Evolutionary conservation across 2,888 invertebrate genomes (phyloP).

Genomic region (Apocheima hispidaria): DNA sequence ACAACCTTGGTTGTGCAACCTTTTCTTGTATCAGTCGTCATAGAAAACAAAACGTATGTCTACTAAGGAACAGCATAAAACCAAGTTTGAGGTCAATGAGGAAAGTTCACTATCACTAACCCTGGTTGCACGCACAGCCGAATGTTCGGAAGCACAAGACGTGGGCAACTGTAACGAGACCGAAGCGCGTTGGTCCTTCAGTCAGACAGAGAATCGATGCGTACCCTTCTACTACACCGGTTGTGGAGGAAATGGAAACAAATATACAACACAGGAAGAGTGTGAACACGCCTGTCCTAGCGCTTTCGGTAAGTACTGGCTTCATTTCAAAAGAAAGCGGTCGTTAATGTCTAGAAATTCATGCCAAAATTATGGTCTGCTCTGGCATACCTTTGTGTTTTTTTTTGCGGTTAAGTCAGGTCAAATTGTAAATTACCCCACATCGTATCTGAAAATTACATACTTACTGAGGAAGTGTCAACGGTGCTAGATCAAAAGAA

Average conservation of each 20-base stretch:
- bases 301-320: conserved; percentile 90
- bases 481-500: too few species aligned
- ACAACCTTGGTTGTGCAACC: background rate
- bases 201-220: conserved; percentile 93
- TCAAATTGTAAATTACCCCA: too few species aligned
- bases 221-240: conserved; percentile 97
- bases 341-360: background rate
- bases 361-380: background rate
- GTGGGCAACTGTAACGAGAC: conserved; percentile 92
- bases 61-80: background rate
- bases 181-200: conserved; percentile 94
- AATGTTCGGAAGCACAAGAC: conserved; percentile 91
- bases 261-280: conserved; percentile 90
- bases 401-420: too few species aligned
- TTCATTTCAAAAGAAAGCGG: too few species aligned
- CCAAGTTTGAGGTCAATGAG: conserved; percentile 35
- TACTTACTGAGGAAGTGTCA: too few species aligned
- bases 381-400: too few species aligned
- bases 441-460: too few species aligned
- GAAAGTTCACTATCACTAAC: conserved; percentile 57
- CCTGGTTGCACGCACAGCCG: conserved; percentile 85
- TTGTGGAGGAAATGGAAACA: conserved; percentile 96
- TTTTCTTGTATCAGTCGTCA: too few species aligned
- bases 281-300: conserved; percentile 93
- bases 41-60: background rate